Base-by-base conservation (phyloP, 23 tunicate genomes). In the Styela plicata region DNA sequence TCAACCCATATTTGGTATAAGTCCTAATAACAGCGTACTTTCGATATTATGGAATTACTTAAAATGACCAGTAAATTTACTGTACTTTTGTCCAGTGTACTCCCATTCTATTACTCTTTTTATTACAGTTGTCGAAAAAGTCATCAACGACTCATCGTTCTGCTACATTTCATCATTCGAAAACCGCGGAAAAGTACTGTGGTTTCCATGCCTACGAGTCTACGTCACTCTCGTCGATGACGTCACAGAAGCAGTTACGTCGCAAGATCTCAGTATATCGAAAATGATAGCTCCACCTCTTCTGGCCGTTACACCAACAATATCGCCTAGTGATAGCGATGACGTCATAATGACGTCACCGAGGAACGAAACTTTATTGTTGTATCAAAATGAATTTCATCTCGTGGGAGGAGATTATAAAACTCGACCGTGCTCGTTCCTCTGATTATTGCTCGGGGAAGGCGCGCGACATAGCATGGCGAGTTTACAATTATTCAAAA, bases 371-470 rank as follows among this genome's bases (percentile, higher is more conserved):
- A 53, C 73, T 26, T 44, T 64, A n/a, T 64, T 90, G 74, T 69
- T 91, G 17, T 91, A 69, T 83, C 87, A 91, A 52, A 83, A 91
- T 79, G 97, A 91, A 63, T 78, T 34, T 22, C 89, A 91, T 53
- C 80, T 77, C n/a, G 82, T 78, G 2, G 97, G 97, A 20, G 64
- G 27, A 63, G 97, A 91, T 52, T 61, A 91, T 69, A 34, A 69
- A 19, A 82, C 77, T 52, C 65, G 90, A 36, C 81, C 87, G 63
- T 91, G 97, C 70, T 91, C 97, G 10, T 91, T 75, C 35, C 64
- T 91, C 97, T 2, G 26, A 70, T 2, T 69, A 74, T 28, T 91
- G 97, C 74, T 52, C 69, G 53, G n/a, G 36, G 24, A 80, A 91
- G 62, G 31, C 62, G 30, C 37, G 64, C 22, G 64, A 33, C 2